Conservation (phyloP, 2,888 invertebrate genomes). For the Synergus laeviventris region DNA sequence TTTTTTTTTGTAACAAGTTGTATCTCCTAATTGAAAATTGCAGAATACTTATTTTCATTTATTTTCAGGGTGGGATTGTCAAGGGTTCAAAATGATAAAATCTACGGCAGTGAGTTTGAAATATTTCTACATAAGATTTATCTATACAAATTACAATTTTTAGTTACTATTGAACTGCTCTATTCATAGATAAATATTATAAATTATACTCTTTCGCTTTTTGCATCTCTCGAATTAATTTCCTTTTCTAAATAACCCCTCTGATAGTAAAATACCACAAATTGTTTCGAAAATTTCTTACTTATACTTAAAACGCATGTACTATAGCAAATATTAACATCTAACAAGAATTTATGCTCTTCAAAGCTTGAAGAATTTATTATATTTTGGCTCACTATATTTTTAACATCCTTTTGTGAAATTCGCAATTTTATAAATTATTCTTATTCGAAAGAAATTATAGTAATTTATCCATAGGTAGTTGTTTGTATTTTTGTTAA, state of each 20-base stretch:
- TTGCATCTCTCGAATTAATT: constrained; percentile 23
- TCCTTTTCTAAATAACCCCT: constrained; percentile 14
- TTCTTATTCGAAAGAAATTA: not conserved
- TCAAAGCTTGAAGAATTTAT: constrained; percentile 12
- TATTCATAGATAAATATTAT: constrained; percentile 34
- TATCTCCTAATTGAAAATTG: not conserved
- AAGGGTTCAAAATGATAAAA: constrained; percentile 16
- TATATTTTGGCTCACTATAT: constrained; percentile 16
- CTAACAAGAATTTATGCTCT: constrained; percentile 20
- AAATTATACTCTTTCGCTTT: constrained; percentile 22
- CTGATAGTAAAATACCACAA: constrained; percentile 35
- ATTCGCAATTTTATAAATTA: not conserved
- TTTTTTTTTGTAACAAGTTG: not conserved
- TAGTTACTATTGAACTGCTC: constrained; percentile 19
- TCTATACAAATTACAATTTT: constrained; percentile 35
- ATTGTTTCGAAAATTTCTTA: constrained; percentile 29
- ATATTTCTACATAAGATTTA: constrained; percentile 16
- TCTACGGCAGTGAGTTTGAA: constrained; percentile 28
- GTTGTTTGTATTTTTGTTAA: not conserved
- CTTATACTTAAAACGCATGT: constrained; percentile 7
- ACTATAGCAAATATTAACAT: constrained; percentile 29
- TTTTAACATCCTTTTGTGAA: not conserved
- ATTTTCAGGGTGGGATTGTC: constrained; percentile 25
- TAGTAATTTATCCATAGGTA: not conserved
- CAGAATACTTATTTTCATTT: not conserved